Conservation (phyloP, 2,113 vertebrate species). For the Cebidichthys violaceus region DNA sequence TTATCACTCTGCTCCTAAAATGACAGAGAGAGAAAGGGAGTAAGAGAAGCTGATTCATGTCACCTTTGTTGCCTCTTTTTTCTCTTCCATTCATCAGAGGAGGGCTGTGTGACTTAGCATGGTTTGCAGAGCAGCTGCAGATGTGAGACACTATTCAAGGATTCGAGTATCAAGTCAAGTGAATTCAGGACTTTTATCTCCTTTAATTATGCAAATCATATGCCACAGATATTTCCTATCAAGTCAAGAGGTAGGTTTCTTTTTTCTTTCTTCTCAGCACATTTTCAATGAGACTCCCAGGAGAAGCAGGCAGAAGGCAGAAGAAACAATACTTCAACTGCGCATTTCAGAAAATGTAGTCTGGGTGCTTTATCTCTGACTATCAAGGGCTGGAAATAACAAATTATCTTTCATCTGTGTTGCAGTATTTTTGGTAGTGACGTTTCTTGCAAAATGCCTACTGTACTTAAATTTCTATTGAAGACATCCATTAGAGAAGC, state of each 20-base stretch:
- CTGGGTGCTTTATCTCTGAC: constrained; percentile 22
- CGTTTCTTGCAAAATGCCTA: not conserved
- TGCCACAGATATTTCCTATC: constrained; percentile 75
- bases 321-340: constrained; percentile 51
- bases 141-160: constrained; percentile 64
- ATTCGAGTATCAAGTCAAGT: constrained; percentile 67
- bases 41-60: constrained; percentile 59
- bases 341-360: constrained; percentile 34
- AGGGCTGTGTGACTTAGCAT: constrained; percentile 66
- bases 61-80: constrained; percentile 49
- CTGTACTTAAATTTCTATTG: not conserved
- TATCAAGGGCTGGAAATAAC: constrained; percentile 10
- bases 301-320: constrained; percentile 37
- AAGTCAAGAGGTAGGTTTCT: constrained; percentile 54
- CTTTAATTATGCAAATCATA: constrained; percentile 82
- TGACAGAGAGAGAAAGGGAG: constrained; percentile 40
- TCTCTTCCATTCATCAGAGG: constrained; percentile 67
- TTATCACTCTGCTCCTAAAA: constrained; percentile 49
- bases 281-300: constrained; percentile 48
- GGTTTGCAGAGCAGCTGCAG: constrained; percentile 70
- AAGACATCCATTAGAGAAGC: not conserved
- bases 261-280: constrained; percentile 46
- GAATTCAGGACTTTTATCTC: constrained; percentile 79
- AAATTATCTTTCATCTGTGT: not conserved
- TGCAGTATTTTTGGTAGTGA: not conserved